Evolutionary conservation across 2,113 vertebrate genomes (phyloP).

Genomic region (Ailurus styani): DNA sequence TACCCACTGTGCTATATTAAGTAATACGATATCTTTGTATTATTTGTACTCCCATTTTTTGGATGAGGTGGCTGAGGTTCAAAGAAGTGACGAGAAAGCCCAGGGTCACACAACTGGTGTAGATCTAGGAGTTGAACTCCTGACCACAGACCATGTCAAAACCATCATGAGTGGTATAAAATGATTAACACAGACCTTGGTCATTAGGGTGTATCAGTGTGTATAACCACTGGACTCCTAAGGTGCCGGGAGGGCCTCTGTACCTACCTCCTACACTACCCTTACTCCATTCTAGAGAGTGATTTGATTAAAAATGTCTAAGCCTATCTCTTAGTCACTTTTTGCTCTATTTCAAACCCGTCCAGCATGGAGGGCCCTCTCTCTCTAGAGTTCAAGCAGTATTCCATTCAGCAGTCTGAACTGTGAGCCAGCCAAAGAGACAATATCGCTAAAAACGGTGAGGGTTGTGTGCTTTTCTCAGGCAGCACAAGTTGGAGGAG

Average conservation of each 20-base stretch:
- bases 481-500: constrained; percentile 98
- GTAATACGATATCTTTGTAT: neutral
- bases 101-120: neutral
- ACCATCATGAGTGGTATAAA: neutral
- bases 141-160: neutral
- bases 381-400: neutral
- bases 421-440: neutral
- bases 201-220: neutral
- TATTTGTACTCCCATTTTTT: neutral
- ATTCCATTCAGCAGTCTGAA: neutral
- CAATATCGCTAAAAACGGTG: neutral
- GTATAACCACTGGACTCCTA: neutral
- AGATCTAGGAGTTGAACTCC: neutral
- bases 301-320: neutral
- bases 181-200: neutral
- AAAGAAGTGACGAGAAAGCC: neutral
- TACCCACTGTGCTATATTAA: neutral
- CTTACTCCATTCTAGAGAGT: neutral
- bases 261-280: neutral
- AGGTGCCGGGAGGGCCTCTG: neutral
- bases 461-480: constrained; percentile 71
- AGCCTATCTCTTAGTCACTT: neutral
- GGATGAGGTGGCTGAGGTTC: neutral
- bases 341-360: neutral
- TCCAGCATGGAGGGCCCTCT: neutral